A percentile compares a stretch with the other conserved stretches of the same genome.
Evolutionary conservation across 2,888 invertebrate species (phyloP).

Genomic region (Helleia helle): DNA sequence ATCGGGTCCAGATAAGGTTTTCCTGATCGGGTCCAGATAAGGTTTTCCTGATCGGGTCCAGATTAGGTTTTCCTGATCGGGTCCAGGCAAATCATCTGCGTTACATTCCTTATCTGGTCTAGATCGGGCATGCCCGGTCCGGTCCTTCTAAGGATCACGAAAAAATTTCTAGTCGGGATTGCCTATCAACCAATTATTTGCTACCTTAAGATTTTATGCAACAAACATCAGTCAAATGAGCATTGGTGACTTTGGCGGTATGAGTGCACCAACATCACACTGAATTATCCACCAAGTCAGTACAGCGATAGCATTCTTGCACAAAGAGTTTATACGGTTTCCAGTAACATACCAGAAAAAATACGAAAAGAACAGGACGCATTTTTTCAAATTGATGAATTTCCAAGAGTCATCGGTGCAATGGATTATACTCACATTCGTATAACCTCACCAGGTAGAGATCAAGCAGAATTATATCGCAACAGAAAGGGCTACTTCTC

Average conservation of each 20-base stretch:
- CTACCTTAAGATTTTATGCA: conserved; percentile 9
- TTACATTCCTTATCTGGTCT: too few species aligned
- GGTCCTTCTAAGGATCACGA: too few species aligned
- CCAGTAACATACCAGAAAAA: background rate
- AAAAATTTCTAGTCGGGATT: too few species aligned
- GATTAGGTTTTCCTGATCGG: too few species aligned
- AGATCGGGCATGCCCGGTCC: too few species aligned
- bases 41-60: too few species aligned
- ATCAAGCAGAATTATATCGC: too few species aligned
- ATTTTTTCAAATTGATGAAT: conserved; percentile 4
- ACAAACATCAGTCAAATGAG: background rate
- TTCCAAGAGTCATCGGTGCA: conserved; percentile 4
- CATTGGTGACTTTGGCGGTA: background rate
- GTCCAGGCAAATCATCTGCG: too few species aligned
- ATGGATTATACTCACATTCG: conserved; percentile 7
- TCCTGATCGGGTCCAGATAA: too few species aligned
- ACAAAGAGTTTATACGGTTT: background rate
- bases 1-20: too few species aligned
- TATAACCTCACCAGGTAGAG: background rate
- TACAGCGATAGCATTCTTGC: background rate
- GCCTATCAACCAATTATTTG: conserved; percentile 3
- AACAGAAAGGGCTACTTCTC: too few species aligned
- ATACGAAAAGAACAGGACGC: background rate
- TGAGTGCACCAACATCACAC: background rate
- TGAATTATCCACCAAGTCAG: background rate